A percentile compares a stretch with the other conserved stretches of the same genome.
Conservation (phyloP, 2,113 vertebrate species). For the Oreochromis tanganicae region DNA sequence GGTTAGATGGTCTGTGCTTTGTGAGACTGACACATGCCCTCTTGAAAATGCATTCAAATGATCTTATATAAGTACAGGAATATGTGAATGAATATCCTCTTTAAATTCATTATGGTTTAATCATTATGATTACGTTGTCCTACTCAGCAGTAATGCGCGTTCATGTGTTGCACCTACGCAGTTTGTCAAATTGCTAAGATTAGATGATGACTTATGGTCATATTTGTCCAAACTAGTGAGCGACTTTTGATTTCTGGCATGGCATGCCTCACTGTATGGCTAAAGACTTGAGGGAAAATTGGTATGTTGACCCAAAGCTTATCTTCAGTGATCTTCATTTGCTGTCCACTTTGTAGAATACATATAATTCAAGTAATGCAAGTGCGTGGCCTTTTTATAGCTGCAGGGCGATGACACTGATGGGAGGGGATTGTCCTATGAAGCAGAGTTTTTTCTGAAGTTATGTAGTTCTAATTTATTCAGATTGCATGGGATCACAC, state of each 20-base stretch:
- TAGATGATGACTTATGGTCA: background rate
- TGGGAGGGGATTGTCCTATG: background rate
- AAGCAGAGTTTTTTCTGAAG: constrained; percentile 6
- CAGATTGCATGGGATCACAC: background rate
- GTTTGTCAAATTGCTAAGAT: background rate
- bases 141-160: background rate
- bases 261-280: background rate
- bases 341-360: background rate
- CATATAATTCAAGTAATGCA: background rate
- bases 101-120: background rate
- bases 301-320: background rate
- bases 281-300: background rate
- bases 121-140: background rate
- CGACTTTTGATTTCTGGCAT: background rate
- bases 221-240: background rate
- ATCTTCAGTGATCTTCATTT: background rate
- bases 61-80: background rate
- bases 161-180: background rate
- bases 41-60: background rate
- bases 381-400: background rate
- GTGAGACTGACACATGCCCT: background rate
- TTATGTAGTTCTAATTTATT: constrained; percentile 4
- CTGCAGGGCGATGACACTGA: background rate
- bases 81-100: background rate
- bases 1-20: background rate